These are phyloP conservation scores for Enteromius trimaculatus DNA, from an alignment of 2,797 vertebrate genomes.

Conservation along the genomic window DNA sequence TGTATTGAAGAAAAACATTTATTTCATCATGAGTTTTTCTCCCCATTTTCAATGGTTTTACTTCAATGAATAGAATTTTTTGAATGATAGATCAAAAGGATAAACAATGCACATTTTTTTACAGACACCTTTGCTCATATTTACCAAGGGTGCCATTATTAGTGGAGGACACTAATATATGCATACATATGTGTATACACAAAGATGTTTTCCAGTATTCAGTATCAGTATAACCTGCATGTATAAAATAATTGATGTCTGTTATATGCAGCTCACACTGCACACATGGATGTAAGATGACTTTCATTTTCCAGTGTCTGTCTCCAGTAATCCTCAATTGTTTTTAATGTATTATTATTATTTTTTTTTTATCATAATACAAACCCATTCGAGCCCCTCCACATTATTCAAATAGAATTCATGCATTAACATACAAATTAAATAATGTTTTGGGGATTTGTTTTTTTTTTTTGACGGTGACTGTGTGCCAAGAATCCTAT, in stretches of 20 bases:
- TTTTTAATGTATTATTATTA: background rate
- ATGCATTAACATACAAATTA: conserved; percentile 56
- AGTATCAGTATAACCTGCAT: background rate
- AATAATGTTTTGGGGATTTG: conserved; percentile 33
- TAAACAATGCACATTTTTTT: too few relatives aligned
- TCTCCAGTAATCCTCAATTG: background rate
- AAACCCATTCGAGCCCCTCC: conserved; percentile 18
- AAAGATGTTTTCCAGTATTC: background rate
- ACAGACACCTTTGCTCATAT: too few relatives aligned
- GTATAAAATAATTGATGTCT: background rate
- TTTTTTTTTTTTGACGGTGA: conserved; percentile 27
- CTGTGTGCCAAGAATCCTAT: conserved; percentile 35
- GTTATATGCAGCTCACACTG: background rate
- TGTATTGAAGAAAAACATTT: too few relatives aligned
- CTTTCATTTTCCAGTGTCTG: background rate
- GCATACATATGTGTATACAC: background rate
- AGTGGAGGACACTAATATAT: too few relatives aligned
- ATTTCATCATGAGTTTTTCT: too few relatives aligned
- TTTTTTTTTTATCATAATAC: conserved; percentile 14
- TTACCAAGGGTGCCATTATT: too few relatives aligned
- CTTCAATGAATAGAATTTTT: too few relatives aligned
- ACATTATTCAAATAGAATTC: conserved; percentile 55
- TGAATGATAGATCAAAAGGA: too few relatives aligned
- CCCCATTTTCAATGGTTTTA: too few relatives aligned
- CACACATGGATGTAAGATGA: background rate